Evolutionary conservation across 2,888 invertebrate species (phyloP), one percentile per base, ranked within the genome.

Genomic region (Pachycephus smyrnensis): DNA sequence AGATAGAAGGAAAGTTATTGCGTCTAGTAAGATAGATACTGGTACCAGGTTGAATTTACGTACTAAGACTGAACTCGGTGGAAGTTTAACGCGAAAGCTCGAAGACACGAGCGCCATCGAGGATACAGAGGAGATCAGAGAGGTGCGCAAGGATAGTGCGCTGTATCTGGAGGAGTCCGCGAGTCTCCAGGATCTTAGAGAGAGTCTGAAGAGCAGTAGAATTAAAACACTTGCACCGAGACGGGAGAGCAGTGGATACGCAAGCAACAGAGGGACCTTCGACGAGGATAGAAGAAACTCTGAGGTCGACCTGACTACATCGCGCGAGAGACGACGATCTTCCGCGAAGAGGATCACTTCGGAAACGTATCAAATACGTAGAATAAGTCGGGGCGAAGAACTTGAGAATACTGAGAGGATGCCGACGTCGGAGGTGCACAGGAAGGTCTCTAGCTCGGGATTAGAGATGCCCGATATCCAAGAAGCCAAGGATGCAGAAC

Each of bases 201-300:
- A 87, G 9, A 81, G 80, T 32, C 35, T 82, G 0, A 69, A 68
- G 36, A 31, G 4, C 77, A 83, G 0, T 82, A 75, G 71, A 23
- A 33, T 12, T 35, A 40, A 31, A 69, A 79, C 84, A n/a, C 73
- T 82, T 32, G 81, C 84, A 71, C 84, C 89, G 0, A 82, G 90
- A 69, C 86, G 90, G 35, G 89, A 89, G 80, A 90, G 90, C 77
- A 89, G 90, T 77, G 90, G 90, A 3, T 89, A 90, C 82, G 88
- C 85, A 32, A 90, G 89, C 77, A 89, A 85, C 32, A 79, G 89
- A 35, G 87, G 88, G 4, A 90, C 90, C 3, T 89, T 90, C 78
- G 90, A 90, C 84, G 90, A 90, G 73, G 90, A 90, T 55, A 81
- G 88, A 33, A 84, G 88, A 69, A 85, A 82, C 31, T 84, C 88